Percentiles rank a stretch among this genome's conserved stretches.
phyloP scores from a whole-genome alignment of 2,113 vertebrate genomes.

The Myodes glareolus region DNA sequence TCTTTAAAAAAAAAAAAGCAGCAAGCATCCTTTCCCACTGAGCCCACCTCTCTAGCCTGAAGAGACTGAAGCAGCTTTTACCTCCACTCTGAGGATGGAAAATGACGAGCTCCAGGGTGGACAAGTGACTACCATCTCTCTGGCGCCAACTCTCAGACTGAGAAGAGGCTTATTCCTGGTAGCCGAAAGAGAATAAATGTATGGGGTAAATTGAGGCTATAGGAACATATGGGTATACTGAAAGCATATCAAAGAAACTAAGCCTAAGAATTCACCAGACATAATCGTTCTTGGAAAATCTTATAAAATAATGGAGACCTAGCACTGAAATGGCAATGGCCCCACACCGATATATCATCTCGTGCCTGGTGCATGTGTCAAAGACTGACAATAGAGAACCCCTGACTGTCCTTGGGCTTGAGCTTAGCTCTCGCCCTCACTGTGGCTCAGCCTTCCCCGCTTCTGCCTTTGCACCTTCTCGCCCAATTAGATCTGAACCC shows the following conservation, averaged over 20 bases:
- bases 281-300: too few species aligned
- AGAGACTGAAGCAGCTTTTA: background rate
- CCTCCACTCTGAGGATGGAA: background rate
- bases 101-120: background rate
- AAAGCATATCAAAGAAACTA: background rate
- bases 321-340: background rate
- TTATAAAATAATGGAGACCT: background rate
- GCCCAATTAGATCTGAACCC: too few species aligned
- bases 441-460: too few species aligned
- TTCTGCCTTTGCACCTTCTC: background rate
- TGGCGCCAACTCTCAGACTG: background rate
- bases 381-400: background rate
- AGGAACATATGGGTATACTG: too few species aligned
- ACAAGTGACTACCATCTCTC: background rate
- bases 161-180: background rate
- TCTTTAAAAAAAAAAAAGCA: background rate
- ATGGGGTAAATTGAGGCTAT: background rate
- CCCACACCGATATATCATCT: background rate
- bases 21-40: background rate
- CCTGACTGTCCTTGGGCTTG: background rate
- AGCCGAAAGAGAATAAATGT: background rate
- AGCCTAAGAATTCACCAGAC: too few species aligned
- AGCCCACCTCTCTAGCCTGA: background rate
- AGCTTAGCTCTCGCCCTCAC: background rate
- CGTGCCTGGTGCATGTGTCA: too few species aligned